Base-by-base conservation (phyloP, 2,113 vertebrate genomes). In the Oenanthe melanoleuca region DNA sequence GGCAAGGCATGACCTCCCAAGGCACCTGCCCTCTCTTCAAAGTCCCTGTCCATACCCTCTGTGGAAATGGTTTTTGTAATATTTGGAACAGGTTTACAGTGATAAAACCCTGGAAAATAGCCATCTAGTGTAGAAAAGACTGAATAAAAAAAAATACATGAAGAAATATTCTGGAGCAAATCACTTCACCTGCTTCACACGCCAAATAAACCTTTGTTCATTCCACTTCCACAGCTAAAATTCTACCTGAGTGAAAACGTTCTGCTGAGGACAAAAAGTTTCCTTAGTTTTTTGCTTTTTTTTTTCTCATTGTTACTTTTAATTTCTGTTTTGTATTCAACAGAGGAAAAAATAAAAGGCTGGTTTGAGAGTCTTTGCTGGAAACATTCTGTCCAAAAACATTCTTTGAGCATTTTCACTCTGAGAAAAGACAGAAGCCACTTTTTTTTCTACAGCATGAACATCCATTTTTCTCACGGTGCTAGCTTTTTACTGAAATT, bases 351-450 rank as follows among this genome's bases (percentile, higher is more conserved):
- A 67, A 42, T 37, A 63, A 85, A 89, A 89, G 18, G 14, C 49
- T 88, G 6, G 4, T 86, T 78, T 79, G 64, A 86, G 33, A 80
- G 31, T n/a, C 45, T 45, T 42, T 81, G n/a, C 66, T 90, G 59
- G 61, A 92, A 92, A 67, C 33, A 86, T 87, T 80, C 59, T 88
- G 59, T 95, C 86, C 97, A 96, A 97, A 95, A 96, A 77, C 74
- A 95, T 96, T 96, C 77, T 97, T 96, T 22, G 52, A 92, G 29
- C 75, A 42, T 82, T 96, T 93, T 73, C 80, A 89, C 80, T 93
- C 89, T 94, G 92, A 97, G 89, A 96, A 97, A 94, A 89, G 59
- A 83, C 95, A 96, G 72, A 92, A 93, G 40, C 75, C 9, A 34
- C 70, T 96, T 96, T 82, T 37, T 37, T 96, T 85, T 94, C 95